Evolutionary conservation across 2,888 invertebrate species (phyloP).

Genomic region (Trissonchulus latispiculum): DNA sequence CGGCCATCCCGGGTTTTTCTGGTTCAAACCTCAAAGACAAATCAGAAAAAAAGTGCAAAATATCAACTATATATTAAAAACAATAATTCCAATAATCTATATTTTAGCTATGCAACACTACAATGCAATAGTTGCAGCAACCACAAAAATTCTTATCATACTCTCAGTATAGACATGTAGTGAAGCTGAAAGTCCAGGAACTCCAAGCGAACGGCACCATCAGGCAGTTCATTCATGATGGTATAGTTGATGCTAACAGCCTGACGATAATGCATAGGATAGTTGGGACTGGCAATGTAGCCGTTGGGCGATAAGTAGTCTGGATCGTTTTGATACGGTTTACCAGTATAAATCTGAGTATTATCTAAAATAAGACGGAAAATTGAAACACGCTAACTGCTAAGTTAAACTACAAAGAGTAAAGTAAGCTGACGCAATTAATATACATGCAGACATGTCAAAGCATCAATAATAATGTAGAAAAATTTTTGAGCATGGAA

Average conservation of each 20-base stretch:
- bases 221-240: slow-evolving; percentile 28
- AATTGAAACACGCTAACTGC: not conserved
- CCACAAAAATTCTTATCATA: slow-evolving; percentile 19
- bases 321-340: not conserved
- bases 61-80: no score
- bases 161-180: slow-evolving; percentile 25
- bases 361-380: not conserved
- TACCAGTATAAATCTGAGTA: not conserved
- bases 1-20: no score
- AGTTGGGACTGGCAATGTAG: slow-evolving; percentile 19
- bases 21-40: no score
- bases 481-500: no score
- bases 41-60: no score
- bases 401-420: no score
- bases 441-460: no score
- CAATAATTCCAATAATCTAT: no score
- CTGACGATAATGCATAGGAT: slow-evolving; percentile 31
- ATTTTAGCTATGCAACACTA: no score
- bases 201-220: slow-evolving; percentile 29
- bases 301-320: slow-evolving; percentile 1
- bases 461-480: no score
- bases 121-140: no score
- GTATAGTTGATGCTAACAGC: slow-evolving; percentile 30
- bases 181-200: slow-evolving; percentile 34
- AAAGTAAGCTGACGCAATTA: no score